Base-by-base conservation (phyloP, 2,797 vertebrate species). In the Gadopsis marmoratus region DNA sequence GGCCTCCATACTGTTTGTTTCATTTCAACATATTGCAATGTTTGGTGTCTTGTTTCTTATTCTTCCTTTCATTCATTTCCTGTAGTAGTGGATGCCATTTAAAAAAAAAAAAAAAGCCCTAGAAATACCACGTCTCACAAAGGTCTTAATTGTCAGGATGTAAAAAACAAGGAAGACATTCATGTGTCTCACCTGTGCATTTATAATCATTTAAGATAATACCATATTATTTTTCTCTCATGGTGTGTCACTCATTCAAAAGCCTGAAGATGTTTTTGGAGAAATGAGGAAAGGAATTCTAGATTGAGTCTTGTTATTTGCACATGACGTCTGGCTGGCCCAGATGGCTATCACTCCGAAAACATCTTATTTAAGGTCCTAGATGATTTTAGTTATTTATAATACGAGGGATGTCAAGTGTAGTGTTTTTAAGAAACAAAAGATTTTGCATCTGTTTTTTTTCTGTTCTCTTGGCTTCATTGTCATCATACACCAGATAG, bases 311-410 rank as follows among this genome's bases (percentile, higher is more conserved):
- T 81, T 87, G 59, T 85, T 78, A 90, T 92, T 94, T 94, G 94
- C 91, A 95, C 92, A 71, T 71, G 86, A 95, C 76, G 86, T 96
- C 97, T 98, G 97, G 96, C 97, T 96, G 97, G 97, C 92, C 97
- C 97, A 97, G 97, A 95, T 91, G 89, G 79, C 91, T 33, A 65
- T 78, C 59, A 75, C 64, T 80, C 80, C 65, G 81, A 86, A 78
- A 86, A 78, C 33, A 50, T 89, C 51, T 74, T 85, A 83, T 91
- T 89, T 91, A 88, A 86, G 82, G 60, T 75, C 86, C 65, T 62
- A 58, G 83, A 72, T 78, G 41, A 80, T 79, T 89, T 87, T 74
- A 82, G 74, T 80, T 90, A 93, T 97, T 97, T 97, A 97, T 96
- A 86, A 85, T 64, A 47, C 0, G 13, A 63, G 51, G 47, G 45